A percentile compares a stretch with the other conserved stretches of the same genome.
phyloP scores from a whole-genome alignment of 2,113 vertebrate species.

The Sinocyclocheilus anshuiensis region DNA sequence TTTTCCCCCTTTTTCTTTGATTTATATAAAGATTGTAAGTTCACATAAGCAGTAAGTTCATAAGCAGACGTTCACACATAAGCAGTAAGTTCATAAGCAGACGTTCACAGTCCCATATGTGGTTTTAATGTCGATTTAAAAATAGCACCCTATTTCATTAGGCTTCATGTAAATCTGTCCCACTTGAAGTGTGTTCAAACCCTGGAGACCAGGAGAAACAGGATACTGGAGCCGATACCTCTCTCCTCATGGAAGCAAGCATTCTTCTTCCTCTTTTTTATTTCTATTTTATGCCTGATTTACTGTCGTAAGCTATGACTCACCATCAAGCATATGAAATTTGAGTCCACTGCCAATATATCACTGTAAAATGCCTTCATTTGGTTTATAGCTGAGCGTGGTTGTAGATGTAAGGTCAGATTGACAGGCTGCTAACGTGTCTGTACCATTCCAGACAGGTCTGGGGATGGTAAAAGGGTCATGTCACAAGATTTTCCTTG shows the following conservation, averaged over 20 bases:
- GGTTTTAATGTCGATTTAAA: constrained; percentile 53
- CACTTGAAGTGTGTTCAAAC: constrained; percentile 64
- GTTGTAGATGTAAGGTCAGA: neutral
- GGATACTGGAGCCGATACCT: constrained; percentile 57
- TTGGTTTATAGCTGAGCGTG: neutral
- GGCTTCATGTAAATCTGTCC: constrained; percentile 67
- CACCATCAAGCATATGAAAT: constrained; percentile 16
- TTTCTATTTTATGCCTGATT: constrained; percentile 12
- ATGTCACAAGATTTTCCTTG: neutral
- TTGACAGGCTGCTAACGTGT: neutral
- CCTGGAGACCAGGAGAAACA: constrained; percentile 60
- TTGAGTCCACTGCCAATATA: constrained; percentile 17
- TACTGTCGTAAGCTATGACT: constrained; percentile 41
- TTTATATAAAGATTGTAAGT: neutral
- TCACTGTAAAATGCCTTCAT: neutral
- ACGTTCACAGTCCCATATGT: constrained; percentile 23
- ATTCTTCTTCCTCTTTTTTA: constrained; percentile 16
- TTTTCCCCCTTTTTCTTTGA: neutral
- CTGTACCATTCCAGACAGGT: neutral
- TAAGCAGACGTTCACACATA: constrained; percentile 25
- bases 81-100: constrained; percentile 22
- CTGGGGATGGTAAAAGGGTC: neutral
- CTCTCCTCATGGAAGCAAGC: constrained; percentile 8
- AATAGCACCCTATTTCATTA: constrained; percentile 68
- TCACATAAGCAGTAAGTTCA: constrained; percentile 4